Base-by-base conservation (phyloP, 1,140 invertebrate genomes). In the Semibalanus balanoides region DNA sequence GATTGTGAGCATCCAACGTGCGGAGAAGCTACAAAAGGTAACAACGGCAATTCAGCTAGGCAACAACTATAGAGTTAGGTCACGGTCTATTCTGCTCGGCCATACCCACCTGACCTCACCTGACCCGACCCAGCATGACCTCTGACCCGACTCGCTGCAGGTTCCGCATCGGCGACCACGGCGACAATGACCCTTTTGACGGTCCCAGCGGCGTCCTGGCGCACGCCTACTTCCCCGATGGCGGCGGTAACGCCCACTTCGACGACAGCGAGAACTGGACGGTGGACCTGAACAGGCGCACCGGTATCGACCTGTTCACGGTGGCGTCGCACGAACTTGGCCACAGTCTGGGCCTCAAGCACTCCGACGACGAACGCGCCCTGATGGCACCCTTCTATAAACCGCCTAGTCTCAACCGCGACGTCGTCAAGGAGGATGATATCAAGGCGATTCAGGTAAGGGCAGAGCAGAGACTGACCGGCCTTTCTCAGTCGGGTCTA, bases 331-430 rank as follows among this genome's bases (percentile, higher is more conserved):
- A 98, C 82, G 96, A 97, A 84, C 94, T 96, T 81, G 95, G 95
- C 17, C 95, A 97, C 84, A 95, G 94, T 9, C 85, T 98, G 30
- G 95, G 95, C 22, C 84, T 98, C 69, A 91, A 92, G 72, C 95
- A 98, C 85, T 96, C 94, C 75, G 90, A 91, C 40, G 92, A 92
- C 25, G 86, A 88, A 79, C 90, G 90, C n/a, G 92, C 95, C 0
- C 87, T 97, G 69, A 98, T 97, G 96, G 95, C 90, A 83, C 94
- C 95, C 0, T 97, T 93, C 91, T 98, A 97, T 83, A 94, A 81
- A 89, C 92, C 3, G 85, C 87, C 73, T 82, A 87, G 89, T 79
- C 85, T 98, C 51, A 92, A 93, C 27, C 88, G 92, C 77, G 95
- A 98, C 84, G 51, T 64, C 14, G 22, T 64, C 51, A 64, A 64